Evolutionary conservation across 30 jellyfish, hydroid and myxozoan species (phyloP), one percentile per base, ranked within the genome.

Genomic region (Nemopilema nomurai): DNA sequence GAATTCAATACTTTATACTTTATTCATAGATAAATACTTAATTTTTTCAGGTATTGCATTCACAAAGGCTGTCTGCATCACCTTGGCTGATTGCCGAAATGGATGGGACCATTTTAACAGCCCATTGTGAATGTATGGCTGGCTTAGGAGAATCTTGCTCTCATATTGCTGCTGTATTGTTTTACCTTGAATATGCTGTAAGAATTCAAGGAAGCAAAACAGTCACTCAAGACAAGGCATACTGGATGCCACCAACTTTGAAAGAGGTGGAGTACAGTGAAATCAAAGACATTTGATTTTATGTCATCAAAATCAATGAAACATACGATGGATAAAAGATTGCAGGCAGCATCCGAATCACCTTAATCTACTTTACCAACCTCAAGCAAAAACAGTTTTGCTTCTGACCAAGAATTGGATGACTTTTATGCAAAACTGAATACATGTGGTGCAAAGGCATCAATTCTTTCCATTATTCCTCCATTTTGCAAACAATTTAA

Each of bases 151-250:
- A 49, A 18, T 25, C 64, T 21, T 79, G 89, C 75, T 28, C 57
- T 27, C 80, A 79, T 31, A 80, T 79, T 65, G 89, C 57, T 81
- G 76, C 90, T 22, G 51, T 81, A 20, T 25, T 81, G 51, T 68
- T 81, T 25, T 81, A 81, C 71, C 64, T 69, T 69, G 69, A 81
- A 51, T 68, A 22, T 21, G 77, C 74, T 22, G 53, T 51, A 19
- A 33, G 75, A 19, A 19, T 79, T 20, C 62, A 41, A 49, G 80
- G 67, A 69, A 33, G 22, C 21, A 24, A 49, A 49, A 23, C 83
- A 65, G 86, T 53, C 22, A 22, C 76, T 20, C 23, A 23, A 29
- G 86, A 62, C 57, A 52, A 23, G 67, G 86, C 76, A 51, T 76
- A 41, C 31, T 51, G 72, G 84, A 74, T 70, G 80, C 63, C 80